These are phyloP conservation scores for Andricus quercusramuli DNA, from an alignment of 2,888 invertebrate species.

Conservation along the genomic window DNA sequence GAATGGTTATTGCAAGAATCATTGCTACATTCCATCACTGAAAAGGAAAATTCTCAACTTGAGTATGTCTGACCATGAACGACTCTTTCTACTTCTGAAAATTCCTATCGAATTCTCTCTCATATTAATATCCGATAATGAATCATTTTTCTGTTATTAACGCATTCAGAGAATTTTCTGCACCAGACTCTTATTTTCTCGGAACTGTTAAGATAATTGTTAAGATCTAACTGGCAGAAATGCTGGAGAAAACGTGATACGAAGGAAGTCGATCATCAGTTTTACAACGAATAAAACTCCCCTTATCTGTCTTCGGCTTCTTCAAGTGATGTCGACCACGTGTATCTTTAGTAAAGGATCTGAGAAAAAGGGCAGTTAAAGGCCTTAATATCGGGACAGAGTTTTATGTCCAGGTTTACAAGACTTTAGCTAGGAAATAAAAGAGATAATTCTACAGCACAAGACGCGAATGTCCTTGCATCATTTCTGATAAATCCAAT, in stretches of 20 bases:
- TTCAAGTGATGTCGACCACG: not conserved
- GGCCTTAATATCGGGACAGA: not conserved
- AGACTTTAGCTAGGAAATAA: not conserved
- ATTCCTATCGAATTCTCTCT: not conserved
- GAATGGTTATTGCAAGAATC: no score
- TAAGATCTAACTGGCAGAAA: not conserved
- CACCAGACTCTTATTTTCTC: not conserved
- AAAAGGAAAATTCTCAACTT: not conserved
- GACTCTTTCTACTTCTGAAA: not conserved
- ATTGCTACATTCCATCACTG: no score
- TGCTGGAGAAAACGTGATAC: not conserved
- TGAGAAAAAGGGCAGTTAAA: not conserved
- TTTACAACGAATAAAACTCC: constrained; percentile 65
- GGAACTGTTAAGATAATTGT: not conserved
- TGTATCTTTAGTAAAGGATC: constrained; percentile 29
- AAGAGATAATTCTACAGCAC: not conserved
- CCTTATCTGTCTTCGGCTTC: constrained; percentile 51
- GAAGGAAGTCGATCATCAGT: constrained; percentile 56
- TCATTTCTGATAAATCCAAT: not conserved
- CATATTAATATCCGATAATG: not conserved
- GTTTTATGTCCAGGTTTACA: not conserved
- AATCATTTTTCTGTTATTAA: not conserved
- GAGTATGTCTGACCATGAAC: not conserved
- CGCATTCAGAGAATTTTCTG: not conserved
- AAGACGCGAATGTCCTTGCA: not conserved